A percentile compares a stretch with the other conserved stretches of the same genome.
phyloP scores from a whole-genome alignment of 2,888 invertebrate genomes.

The Beris morrisii region DNA sequence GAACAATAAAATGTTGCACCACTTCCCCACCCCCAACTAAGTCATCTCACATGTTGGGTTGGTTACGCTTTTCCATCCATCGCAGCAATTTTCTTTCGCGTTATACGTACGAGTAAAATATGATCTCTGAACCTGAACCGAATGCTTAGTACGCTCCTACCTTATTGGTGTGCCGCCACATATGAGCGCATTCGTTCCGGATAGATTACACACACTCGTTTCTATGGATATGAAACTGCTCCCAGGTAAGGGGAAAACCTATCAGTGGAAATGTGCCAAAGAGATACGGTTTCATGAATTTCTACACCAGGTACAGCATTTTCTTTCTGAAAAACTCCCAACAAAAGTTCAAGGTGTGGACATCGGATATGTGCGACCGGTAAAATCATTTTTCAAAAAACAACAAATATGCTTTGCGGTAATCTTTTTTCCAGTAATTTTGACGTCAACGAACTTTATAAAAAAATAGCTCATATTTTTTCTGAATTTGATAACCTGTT shows the following conservation, averaged over 20 bases:
- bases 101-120: not conserved
- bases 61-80: not conserved
- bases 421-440: not conserved
- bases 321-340: conserved; percentile 15
- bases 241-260: not conserved
- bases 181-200: conserved; percentile 2
- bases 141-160: conserved; percentile 1
- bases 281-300: conserved; percentile 9
- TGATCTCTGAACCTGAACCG: conserved; percentile 24
- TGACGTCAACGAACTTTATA: conserved; percentile 8
- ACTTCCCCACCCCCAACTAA: not conserved
- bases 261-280: not conserved
- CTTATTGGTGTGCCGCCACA: not conserved
- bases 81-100: conserved; percentile 1
- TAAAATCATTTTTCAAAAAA: not conserved
- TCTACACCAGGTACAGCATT: conserved; percentile 9
- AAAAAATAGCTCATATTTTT: not conserved
- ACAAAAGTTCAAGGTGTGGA: conserved; percentile 26
- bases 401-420: conserved; percentile 2
- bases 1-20: conserved; percentile 18
- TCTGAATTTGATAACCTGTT: conserved; percentile 3
- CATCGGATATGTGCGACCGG: conserved; percentile 15
- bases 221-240: too few relatives aligned
- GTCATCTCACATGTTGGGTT: conserved; percentile 7
- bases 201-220: not conserved